phyloP scores from a whole-genome alignment of 2,888 invertebrate genomes.

The Melanostoma scalare region DNA sequence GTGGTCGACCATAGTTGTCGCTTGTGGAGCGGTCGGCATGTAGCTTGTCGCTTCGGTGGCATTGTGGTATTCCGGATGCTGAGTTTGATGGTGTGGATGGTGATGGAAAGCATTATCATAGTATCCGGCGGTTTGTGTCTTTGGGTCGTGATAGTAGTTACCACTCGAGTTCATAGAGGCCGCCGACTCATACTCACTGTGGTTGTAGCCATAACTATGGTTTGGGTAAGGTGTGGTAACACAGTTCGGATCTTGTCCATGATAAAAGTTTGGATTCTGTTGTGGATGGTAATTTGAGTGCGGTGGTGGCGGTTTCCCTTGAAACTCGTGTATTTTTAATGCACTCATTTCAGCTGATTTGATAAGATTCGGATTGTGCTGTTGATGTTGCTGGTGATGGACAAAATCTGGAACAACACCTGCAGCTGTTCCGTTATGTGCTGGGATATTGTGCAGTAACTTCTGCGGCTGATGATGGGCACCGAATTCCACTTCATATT shows the following conservation, averaged over 20 bases:
- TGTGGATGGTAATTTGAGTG: slow-evolving; percentile 77
- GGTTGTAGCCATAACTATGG: slow-evolving; percentile 76
- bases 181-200: slow-evolving; percentile 76
- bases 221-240: slow-evolving; percentile 75
- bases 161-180: slow-evolving; percentile 77
- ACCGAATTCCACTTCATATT: slow-evolving; percentile 80
- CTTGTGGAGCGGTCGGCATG: slow-evolving; percentile 56
- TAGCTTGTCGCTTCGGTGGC: slow-evolving; percentile 48
- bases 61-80: slow-evolving; percentile 66
- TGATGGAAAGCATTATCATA: slow-evolving; percentile 78
- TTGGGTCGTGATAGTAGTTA: slow-evolving; percentile 80
- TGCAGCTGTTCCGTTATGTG: slow-evolving; percentile 49
- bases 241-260: slow-evolving; percentile 75
- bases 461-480: slow-evolving; percentile 76
- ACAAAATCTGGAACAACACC: slow-evolving; percentile 51
- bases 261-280: slow-evolving; percentile 79
- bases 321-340: slow-evolving; percentile 76
- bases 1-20: slow-evolving; percentile 77
- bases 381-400: slow-evolving; percentile 74
- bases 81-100: slow-evolving; percentile 70
- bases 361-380: slow-evolving; percentile 73
- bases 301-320: slow-evolving; percentile 73
- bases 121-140: slow-evolving; percentile 78
- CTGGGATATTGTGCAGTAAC: slow-evolving; percentile 64
- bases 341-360: slow-evolving; percentile 73